Evolutionary conservation across 1,140 invertebrate species (phyloP), one percentile per base, ranked within the genome.

Genomic region (Bombus superbus): DNA sequence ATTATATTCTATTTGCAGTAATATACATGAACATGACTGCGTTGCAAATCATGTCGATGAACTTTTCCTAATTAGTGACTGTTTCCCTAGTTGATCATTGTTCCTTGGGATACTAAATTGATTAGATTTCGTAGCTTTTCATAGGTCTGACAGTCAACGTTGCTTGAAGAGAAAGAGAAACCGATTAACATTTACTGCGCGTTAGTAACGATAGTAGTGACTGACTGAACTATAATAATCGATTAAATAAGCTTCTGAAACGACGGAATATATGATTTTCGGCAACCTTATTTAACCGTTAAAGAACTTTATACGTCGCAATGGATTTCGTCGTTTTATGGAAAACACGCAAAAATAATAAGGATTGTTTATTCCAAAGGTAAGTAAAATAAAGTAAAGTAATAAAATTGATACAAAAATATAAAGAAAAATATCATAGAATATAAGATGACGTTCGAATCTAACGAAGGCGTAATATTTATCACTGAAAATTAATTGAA

Each of bases 1-100:
- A 38, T 38, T 38, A 38, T 22, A 68, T 68, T 68, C 35, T 68
- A 68, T 38, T 25, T 68, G 9, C 15, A 38, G 0, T 10, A 15
- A 38, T 38, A 68, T 38, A 25, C 28, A 62, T n/a, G 10, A 9
- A 28, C 28, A 3, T 68, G 18, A 68, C 10, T 28, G n/a, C 47
- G 18, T 53, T 53, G 47, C 13, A 15, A 15, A 32, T 38, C 38
- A 69, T 38, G 10, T 28, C 35, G 35, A 71, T 15, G 68, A 40
- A 71, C 22, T 38, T 38, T 68, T 68, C 66, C 22, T 38, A 38
- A 66, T 32, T 69, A 6, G 40, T 42, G 6, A 18, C 68, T 69
- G 47, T 22, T 72, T 71, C n/a, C 5, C n/a, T 74, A 74, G 47
- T 74, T 35, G 22, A 74, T 74, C 44, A 73, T 44, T 35, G n/a